Evolutionary conservation across 2,797 vertebrate species (phyloP), one percentile per base, ranked within the genome.

Genomic region (Pangasius sanitwongsei): DNA sequence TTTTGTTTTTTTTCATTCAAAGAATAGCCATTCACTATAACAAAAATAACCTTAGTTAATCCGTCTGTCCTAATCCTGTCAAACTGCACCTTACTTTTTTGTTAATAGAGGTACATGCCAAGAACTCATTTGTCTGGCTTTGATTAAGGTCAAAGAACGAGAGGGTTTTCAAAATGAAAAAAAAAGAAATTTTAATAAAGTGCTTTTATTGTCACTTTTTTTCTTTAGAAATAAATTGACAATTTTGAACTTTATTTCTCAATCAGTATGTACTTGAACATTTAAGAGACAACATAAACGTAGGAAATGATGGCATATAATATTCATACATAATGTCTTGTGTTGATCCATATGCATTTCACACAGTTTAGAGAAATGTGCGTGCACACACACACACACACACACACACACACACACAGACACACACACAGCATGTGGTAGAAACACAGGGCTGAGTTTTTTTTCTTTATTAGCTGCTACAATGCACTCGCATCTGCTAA

Each of bases 61-160:
- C 48, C 63, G 75, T 67, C 44, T 37, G 28, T 48, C 57, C 57
- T 63, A 65, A 86, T 50, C 78, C 48, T 69, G 20, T 89, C 72
- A 87, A 89, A 87, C 15, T 61, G 53, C 77, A 82, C 84, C 18
- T 48, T 61, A 57, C 55, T 74, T 69, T 74, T 34, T 50, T 28
- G 57, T 65, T 83, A 81, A 28, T 11, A 83, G 59, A 12, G 23
- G 4, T 63, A 48, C 78, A 31, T 20, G 28, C 67, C 44, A 37
- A 41, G 13, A 41, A 13, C 0, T 41, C 41, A 53, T 48, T 84
- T 31, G 13, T 67, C 82, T 67, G 44, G 41, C 61, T 50, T 50
- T 67, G 15, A 67, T 31, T n/a, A 67, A 84, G 13, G 7, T 50
- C 28, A 50, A 12, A 48, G 28, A 12, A 65, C 11, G 65, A 48